phyloP scores from a whole-genome alignment of 2,888 invertebrate species.

The Flabesymbios commensalis region DNA sequence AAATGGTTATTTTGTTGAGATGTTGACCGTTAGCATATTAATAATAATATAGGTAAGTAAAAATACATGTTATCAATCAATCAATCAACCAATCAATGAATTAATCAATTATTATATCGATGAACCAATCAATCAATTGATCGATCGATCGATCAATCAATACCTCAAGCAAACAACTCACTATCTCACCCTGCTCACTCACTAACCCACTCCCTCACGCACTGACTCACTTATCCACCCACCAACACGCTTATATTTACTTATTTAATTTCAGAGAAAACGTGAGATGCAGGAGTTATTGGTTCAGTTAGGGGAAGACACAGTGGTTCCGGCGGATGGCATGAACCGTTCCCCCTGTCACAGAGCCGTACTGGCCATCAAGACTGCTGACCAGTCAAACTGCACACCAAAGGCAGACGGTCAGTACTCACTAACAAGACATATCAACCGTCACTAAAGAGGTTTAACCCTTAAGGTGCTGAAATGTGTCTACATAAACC shows the following conservation, averaged over 20 bases:
- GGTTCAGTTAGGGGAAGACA: constrained; percentile 53
- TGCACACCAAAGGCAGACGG: too few relatives aligned
- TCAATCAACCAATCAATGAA: too few relatives aligned
- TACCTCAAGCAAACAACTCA: too few relatives aligned
- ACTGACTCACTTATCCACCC: not conserved
- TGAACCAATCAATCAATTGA: too few relatives aligned
- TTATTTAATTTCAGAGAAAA: constrained; percentile 44
- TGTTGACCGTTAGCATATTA: not conserved
- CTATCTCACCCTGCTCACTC: too few relatives aligned
- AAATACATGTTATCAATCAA: too few relatives aligned
- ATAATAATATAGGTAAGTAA: not conserved
- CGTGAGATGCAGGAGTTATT: constrained; percentile 50
- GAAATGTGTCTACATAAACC: not conserved
- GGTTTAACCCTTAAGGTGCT: not conserved
- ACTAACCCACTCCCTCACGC: not conserved
- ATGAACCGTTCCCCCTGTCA: constrained; percentile 41
- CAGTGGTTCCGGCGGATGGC: constrained; percentile 27
- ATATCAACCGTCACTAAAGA: not conserved
- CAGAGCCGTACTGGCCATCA: constrained; percentile 29
- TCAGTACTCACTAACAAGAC: not conserved
- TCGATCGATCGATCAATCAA: too few relatives aligned
- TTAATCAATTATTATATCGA: too few relatives aligned
- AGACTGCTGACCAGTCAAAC: too few relatives aligned
- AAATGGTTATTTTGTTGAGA: not conserved
- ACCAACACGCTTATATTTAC: not conserved